These are phyloP conservation scores for Tetramorium simillimum DNA, from an alignment of 1,140 invertebrate genomes.

Conservation along the genomic window DNA sequence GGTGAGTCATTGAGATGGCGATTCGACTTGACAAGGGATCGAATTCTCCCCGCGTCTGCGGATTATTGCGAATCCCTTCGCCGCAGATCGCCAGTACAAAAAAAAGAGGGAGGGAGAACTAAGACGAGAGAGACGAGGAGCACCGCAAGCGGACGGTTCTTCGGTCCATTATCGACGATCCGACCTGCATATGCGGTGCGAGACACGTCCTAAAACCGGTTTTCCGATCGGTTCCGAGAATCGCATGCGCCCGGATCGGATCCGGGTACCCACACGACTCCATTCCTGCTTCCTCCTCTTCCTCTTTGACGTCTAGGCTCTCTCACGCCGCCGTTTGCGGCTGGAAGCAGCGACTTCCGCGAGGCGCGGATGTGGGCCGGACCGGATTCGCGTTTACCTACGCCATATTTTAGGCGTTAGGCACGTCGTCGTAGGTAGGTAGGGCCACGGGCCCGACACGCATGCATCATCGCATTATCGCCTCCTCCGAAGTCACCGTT, in stretches of 20 bases:
- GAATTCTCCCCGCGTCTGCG: slow-evolving; percentile 68
- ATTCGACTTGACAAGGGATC: slow-evolving; percentile 62
- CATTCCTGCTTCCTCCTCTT: slow-evolving; percentile 45
- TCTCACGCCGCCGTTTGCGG: slow-evolving; percentile 71
- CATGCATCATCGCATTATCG: slow-evolving; percentile 70
- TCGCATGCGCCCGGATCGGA: slow-evolving; percentile 74
- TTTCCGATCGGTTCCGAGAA: slow-evolving; percentile 77
- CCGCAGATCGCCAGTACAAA: slow-evolving; percentile 53
- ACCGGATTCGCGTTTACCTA: slow-evolving; percentile 74
- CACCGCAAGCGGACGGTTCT: slow-evolving; percentile 72
- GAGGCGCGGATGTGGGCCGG: slow-evolving; percentile 76
- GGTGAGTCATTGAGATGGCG: slow-evolving; percentile 62
- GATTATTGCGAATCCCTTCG: slow-evolving; percentile 69
- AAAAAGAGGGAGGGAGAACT: slow-evolving; percentile 15
- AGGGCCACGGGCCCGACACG: slow-evolving; percentile 32
- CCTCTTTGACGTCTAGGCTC: slow-evolving; percentile 64
- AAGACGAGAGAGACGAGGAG: slow-evolving; percentile 34
- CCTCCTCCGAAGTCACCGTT: slow-evolving; percentile 25
- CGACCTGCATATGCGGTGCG: slow-evolving; percentile 69
- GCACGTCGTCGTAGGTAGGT: slow-evolving; percentile 60
- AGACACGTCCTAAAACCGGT: slow-evolving; percentile 79
- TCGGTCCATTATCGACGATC: slow-evolving; percentile 77
- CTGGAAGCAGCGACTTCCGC: slow-evolving; percentile 80
- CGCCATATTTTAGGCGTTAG: slow-evolving; percentile 72
- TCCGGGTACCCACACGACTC: slow-evolving; percentile 79